Evolutionary conservation across 2,797 vertebrate genomes (phyloP), one percentile per base, ranked within the genome.

Genomic region (Gorsachius magnificus): DNA sequence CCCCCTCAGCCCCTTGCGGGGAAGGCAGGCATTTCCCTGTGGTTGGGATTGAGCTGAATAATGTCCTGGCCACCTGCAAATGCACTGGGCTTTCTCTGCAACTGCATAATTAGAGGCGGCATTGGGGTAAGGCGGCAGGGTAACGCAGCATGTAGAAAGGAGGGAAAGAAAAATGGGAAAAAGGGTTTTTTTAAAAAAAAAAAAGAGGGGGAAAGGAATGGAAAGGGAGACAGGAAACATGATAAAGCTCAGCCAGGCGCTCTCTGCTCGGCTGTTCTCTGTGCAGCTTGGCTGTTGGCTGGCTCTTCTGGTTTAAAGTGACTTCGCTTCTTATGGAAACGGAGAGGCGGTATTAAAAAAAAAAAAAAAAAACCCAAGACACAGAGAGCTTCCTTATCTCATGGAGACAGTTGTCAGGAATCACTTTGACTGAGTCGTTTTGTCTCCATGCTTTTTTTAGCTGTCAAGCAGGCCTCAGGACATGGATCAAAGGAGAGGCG

Each of bases 361-460:
- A 79, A 51, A 79, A 51, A 79, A 56, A 57, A 83, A 92, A 93
- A 95, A 95, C 71, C 91, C 54, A 95, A 98, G 98, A 98, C 96
- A 96, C 97, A 93, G 93, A 96, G 97, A 91, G 96, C 98, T 98
- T 98, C 98, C 99, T 99, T 99, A 99, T 99, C 99, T 99, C 99
- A 98, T 97, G 98, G 99, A 99, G 99, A 99, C 99, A 99, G 99
- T 99, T 99, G 99, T 99, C 98, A 98, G 99, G 99, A 99, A 99
- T 99, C 99, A 99, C 99, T 99, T 98, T 99, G 99, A 98, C 98
- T 98, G 98, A 98, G 98, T 98, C 98, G 98, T 99, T 99, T 98
- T 98, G 99, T 98, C 98, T 98, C 98, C 98, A 96, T 97, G 95
- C 97, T 98, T 98, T 98, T 98, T 98, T 98, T 97, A 97, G 98